These are phyloP conservation scores for Apotomis turbidana DNA, from an alignment of 2,888 invertebrate species.

Conservation along the genomic window DNA sequence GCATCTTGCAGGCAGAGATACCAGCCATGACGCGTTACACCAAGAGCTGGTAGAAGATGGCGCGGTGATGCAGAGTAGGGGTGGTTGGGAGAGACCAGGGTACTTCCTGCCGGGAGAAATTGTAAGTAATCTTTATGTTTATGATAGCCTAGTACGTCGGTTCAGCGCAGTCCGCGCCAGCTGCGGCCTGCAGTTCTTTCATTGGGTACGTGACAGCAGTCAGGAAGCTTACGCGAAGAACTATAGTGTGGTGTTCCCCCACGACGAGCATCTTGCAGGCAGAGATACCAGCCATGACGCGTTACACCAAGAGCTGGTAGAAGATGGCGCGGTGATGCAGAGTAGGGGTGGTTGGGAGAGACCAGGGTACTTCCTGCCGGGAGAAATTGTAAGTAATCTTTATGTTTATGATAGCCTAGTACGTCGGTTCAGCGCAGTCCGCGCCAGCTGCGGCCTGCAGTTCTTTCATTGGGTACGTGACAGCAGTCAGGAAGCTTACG, in stretches of 20 bases:
- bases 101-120: conserved; percentile 86
- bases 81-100: conserved; percentile 95
- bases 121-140: conserved; percentile 48
- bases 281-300: too few species aligned
- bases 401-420: too few species aligned
- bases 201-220: conserved; percentile 92
- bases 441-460: too few species aligned
- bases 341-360: conserved; percentile 95
- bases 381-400: conserved; percentile 60
- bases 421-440: too few species aligned
- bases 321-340: conserved; percentile 95
- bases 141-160: too few species aligned
- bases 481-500: conserved; percentile 95
- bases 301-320: too few species aligned
- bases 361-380: conserved; percentile 90
- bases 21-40: conserved; percentile 75
- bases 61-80: conserved; percentile 94
- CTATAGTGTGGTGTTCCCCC: too few species aligned
- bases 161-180: too few species aligned
- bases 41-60: conserved; percentile 88
- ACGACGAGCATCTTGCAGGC: too few species aligned
- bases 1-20: conserved; percentile 89
- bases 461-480: conserved; percentile 88
- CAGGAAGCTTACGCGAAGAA: conserved; percentile 96
- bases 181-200: too few species aligned